Base-by-base conservation (phyloP, 2,888 invertebrate genomes). In the Drosophila basisetae region DNA sequence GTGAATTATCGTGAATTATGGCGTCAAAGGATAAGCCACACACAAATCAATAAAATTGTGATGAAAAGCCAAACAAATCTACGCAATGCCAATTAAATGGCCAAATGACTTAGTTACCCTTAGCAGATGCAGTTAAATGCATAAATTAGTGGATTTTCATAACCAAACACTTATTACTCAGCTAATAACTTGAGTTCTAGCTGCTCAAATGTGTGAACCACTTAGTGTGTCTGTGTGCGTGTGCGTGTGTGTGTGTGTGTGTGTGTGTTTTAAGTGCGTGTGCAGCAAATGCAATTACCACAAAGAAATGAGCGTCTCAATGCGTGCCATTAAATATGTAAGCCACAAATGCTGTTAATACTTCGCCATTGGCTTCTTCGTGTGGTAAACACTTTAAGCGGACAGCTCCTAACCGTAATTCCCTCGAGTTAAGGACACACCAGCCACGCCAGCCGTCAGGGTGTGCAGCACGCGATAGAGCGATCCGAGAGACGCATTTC, bases 261-360 rank as follows among this genome's bases (percentile, higher is more conserved):
- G 4, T 22, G 22, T 2, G 11, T 47, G 22, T 25, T 22, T 35
- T 16, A 16, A 28, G 16, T 64, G 18, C 11, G 52, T 67, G 37
- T 70, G 68, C 80, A 73, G 65, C 33, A 78, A 76, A 78, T 84
- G 84, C 87, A 89, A 89, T 84, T 88, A 84, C 74, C 83, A 77
- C 80, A 74, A 63, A 72, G 71, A 68, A 60, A 71, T 55, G 68
- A 62, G 69, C 52, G 75, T 70, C 72, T 78, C 69, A 31, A 39
- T 68, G 72, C 68, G 65, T 70, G 67, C 69, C 69, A 83, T 82
- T 83, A 74, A 74, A 77, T 77, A 69, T 74, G 74, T 72, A 74
- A 71, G 67, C 69, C 65, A 68, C 80, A 83, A 81, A 74, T 66
- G 63, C 67, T 41, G 83, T 83, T 83, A 80, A 82, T 77, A 66